phyloP scores from a whole-genome alignment of 2,797 vertebrate species.

The Mus minutoides region DNA sequence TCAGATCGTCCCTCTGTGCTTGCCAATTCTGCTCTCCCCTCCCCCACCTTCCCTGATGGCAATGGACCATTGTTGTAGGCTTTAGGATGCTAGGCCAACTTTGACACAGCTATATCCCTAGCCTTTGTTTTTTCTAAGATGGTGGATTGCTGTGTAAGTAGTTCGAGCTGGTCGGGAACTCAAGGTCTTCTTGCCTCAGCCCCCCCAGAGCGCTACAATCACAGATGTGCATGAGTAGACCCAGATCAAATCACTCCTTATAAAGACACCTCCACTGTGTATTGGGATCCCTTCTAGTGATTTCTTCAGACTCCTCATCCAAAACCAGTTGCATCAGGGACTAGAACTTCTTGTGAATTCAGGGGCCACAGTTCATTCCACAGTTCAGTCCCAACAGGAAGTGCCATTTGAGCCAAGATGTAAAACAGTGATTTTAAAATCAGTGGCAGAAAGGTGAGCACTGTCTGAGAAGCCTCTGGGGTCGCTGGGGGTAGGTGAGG shows the following conservation, averaged over 20 bases:
- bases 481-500: too few species aligned
- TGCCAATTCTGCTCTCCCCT: background rate
- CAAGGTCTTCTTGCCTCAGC: background rate
- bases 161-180: background rate
- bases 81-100: background rate
- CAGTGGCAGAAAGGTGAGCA: background rate
- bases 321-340: background rate
- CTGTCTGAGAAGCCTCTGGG: background rate
- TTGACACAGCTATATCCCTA: background rate
- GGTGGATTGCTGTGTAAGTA: background rate
- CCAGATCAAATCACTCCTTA: background rate
- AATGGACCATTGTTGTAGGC: background rate
- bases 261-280: accelerated
- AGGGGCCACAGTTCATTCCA: accelerated
- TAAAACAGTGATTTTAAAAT: background rate
- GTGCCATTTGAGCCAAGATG: too few species aligned
- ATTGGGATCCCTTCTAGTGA: background rate
- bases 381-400: background rate
- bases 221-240: background rate
- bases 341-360: background rate
- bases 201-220: background rate
- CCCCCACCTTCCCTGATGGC: background rate
- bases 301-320: background rate
- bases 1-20: accelerated
- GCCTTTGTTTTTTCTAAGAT: background rate